Base-by-base conservation (phyloP, 2,797 vertebrate species). In the Enteromius anoplus region DNA sequence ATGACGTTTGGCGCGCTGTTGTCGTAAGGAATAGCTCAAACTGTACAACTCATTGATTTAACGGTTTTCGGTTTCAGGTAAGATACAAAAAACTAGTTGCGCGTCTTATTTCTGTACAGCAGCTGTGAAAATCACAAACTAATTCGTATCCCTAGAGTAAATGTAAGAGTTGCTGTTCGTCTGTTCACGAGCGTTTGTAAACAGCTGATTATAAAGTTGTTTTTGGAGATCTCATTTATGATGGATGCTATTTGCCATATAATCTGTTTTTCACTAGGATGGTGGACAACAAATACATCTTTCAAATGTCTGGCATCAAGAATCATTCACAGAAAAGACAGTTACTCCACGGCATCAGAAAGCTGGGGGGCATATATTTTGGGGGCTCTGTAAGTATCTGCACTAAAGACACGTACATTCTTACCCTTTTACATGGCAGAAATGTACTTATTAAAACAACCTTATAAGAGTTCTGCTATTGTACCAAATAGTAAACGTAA, bases 361-460 rank as follows among this genome's bases (percentile, higher is more conserved):
- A 87, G 53, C 90, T 96, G 32, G 87, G 89, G 83, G 95, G 93
- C 10, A 91, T 84, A 82, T 95, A 95, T 86, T 86, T 93, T 0
- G 93, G 94, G 53, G 94, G 94, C 71, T 94, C 94, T 81, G 95
- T 96, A 87, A 95, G 89, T 91, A 65, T 64, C 32, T 23, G 4
- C 32, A 4, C 12, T n/a, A 15, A 3, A 23, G 3, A 37, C 11
- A 40, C 21, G 0, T 23, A 0, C 12, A 40, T 53, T 3, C 7
- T 66, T 53, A 26, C 1, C 4, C 3, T 47, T 53, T 11, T 26
- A 4, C 21, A 10, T 42, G 32, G 58, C 23, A 62, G 14, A 6
- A 14, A 60, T 62, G 7, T 15, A 62, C 12, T 2, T 62, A 14
- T 5, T 53, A 9, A 21, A 5, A 73, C 49, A 53, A 53, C 5